These are phyloP conservation scores for Drosophila tropicalis DNA, from an alignment of 1,140 invertebrate species.

Conservation along the genomic window DNA sequence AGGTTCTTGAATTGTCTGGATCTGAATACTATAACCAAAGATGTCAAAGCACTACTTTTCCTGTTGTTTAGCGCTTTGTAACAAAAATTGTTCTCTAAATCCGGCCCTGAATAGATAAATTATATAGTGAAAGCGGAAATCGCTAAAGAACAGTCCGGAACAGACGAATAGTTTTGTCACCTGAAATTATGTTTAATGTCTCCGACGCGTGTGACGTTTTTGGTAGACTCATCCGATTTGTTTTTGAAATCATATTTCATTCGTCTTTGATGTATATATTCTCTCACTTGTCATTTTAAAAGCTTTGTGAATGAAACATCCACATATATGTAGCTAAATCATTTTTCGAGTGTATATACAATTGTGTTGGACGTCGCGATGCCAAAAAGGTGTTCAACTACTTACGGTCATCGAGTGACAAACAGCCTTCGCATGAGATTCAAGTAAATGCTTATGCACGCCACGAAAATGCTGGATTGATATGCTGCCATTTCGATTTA, in stretches of 20 bases:
- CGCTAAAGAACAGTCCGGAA: neutral
- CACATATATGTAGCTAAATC: neutral
- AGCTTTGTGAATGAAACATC: constrained; percentile 8
- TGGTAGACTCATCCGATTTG: neutral
- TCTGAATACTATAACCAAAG: too few relatives aligned
- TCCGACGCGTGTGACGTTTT: neutral
- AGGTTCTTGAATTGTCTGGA: too few relatives aligned
- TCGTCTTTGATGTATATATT: neutral
- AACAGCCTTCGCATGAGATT: constrained; percentile 87
- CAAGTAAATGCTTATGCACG: constrained; percentile 89
- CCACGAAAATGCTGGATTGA: constrained; percentile 86
- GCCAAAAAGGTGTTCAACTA: constrained; percentile 52
- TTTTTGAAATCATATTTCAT: constrained; percentile 2
- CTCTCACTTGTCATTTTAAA: constrained; percentile 2
- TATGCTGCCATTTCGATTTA: constrained; percentile 80
- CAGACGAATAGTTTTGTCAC: constrained; percentile 1
- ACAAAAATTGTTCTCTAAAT: too few relatives aligned
- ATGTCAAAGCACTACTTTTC: too few relatives aligned
- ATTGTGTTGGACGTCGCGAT: neutral
- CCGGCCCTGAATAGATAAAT: neutral
- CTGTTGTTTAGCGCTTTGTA: too few relatives aligned
- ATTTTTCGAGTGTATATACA: neutral
- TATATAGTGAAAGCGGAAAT: neutral
- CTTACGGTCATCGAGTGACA: constrained; percentile 91
- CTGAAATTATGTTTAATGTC: constrained; percentile 3